Conservation (phyloP, 2,113 vertebrate species). For the Hippocampus zosterae region DNA sequence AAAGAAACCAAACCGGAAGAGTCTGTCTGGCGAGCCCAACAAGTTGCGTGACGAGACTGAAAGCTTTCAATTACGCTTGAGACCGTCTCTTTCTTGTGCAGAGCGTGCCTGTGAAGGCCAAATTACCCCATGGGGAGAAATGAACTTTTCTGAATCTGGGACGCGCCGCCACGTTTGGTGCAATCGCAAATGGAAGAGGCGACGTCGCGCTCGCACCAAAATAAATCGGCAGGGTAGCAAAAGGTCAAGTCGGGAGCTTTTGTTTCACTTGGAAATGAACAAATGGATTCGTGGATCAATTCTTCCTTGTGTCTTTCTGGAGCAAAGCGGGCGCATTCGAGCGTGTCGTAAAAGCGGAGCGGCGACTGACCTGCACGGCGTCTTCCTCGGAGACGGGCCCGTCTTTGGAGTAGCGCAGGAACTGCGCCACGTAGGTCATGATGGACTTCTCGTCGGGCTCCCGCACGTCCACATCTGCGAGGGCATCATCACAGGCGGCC, state of each 20-base stretch:
- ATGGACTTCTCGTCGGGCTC: slow-evolving; percentile 96
- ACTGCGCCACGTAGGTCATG: slow-evolving; percentile 96
- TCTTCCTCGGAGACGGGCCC: slow-evolving; percentile 58
- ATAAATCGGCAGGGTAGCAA: no score
- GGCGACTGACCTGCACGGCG: slow-evolving; percentile 66
- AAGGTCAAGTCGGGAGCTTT: no score
- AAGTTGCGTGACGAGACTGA: background rate
- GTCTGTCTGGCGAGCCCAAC: background rate
- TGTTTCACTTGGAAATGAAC: no score
- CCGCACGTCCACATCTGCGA: slow-evolving; percentile 84
- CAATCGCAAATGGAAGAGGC: no score
- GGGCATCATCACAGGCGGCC: slow-evolving; percentile 40
- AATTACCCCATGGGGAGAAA: no score
- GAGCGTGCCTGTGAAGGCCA: no score
- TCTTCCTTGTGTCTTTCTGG: no score
- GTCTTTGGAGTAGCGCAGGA: slow-evolving; percentile 87
- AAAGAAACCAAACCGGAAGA: background rate
- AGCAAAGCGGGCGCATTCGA: background rate
- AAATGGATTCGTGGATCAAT: no score
- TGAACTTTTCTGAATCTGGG: no score
- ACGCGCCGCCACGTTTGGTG: no score
- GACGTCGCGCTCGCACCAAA: no score
- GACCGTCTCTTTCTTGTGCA: no score
- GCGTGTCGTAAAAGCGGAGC: background rate
- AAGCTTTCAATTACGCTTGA: background rate